Percentiles rank a stretch among this genome's conserved stretches.
Evolutionary conservation across 2,888 invertebrate species (phyloP).

Genomic region (Drosophila setosimentum): DNA sequence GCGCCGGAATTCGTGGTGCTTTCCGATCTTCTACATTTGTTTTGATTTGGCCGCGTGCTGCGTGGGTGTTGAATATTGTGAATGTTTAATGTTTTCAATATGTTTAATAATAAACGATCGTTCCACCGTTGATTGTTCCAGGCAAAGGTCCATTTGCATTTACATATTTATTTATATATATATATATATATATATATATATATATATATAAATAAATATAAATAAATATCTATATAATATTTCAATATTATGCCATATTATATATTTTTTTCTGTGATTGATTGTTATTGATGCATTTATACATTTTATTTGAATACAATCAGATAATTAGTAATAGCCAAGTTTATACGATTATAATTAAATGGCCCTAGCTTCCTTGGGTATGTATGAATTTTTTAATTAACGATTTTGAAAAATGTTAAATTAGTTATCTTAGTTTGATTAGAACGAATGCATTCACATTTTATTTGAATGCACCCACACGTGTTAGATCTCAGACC

Average conservation of each 20-base stretch:
- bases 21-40: constrained; percentile 7
- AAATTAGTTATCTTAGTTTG: not conserved
- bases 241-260: not conserved
- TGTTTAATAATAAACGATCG: constrained; percentile 39
- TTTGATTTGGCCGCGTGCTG: constrained; percentile 39
- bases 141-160: constrained; percentile 17
- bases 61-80: constrained; percentile 30
- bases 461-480: not conserved
- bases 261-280: constrained; percentile 1
- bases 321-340: not conserved
- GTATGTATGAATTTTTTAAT: not conserved
- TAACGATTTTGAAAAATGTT: not conserved
- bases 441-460: not conserved
- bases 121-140: constrained; percentile 23
- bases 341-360: not conserved
- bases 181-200: not conserved
- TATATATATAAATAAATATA: not conserved
- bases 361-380: constrained; percentile 7
- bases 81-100: constrained; percentile 19
- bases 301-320: not conserved
- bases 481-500: not conserved
- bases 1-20: constrained; percentile 39
- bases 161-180: not conserved
- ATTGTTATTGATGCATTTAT: not conserved
- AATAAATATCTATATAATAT: constrained; percentile 4